phyloP scores from a whole-genome alignment of 2,888 invertebrate genomes.

The Trichopria drosophilae region DNA sequence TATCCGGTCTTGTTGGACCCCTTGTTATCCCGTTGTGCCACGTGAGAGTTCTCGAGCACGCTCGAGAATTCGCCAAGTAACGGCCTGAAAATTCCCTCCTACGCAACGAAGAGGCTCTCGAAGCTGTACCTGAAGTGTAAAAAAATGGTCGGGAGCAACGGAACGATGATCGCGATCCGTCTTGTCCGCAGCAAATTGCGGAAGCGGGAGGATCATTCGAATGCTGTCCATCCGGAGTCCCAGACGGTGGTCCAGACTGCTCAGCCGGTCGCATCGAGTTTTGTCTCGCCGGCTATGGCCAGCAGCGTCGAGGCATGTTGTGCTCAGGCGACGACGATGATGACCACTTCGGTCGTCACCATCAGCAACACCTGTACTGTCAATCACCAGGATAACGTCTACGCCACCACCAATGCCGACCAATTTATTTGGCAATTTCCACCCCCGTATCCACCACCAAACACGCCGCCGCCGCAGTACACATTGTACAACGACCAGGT shows the following conservation, averaged over 20 bases:
- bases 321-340: constrained; percentile 18
- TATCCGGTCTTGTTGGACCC: neutral
- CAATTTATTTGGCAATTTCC: constrained; percentile 83
- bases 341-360: constrained; percentile 11
- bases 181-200: constrained; percentile 89
- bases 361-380: constrained; percentile 35
- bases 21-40: constrained; percentile 9
- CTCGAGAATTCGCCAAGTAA: constrained; percentile 37
- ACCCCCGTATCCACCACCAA: constrained; percentile 63
- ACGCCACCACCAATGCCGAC: constrained; percentile 54
- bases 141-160: constrained; percentile 83
- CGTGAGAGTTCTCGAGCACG: constrained; percentile 39
- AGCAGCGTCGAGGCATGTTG: no score
- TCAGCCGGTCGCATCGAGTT: constrained; percentile 47
- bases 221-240: constrained; percentile 68
- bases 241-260: constrained; percentile 67
- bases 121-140: constrained; percentile 58
- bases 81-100: constrained; percentile 46
- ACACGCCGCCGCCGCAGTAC: constrained; percentile 72
- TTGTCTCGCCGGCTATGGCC: no score
- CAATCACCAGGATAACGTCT: constrained; percentile 34
- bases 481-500: constrained; percentile 81
- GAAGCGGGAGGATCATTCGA: constrained; percentile 79
- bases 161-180: constrained; percentile 85
- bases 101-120: constrained; percentile 48